These are phyloP conservation scores for Caenorhabditis afra DNA, from an alignment of 2,888 invertebrate genomes.

Conservation along the genomic window DNA sequence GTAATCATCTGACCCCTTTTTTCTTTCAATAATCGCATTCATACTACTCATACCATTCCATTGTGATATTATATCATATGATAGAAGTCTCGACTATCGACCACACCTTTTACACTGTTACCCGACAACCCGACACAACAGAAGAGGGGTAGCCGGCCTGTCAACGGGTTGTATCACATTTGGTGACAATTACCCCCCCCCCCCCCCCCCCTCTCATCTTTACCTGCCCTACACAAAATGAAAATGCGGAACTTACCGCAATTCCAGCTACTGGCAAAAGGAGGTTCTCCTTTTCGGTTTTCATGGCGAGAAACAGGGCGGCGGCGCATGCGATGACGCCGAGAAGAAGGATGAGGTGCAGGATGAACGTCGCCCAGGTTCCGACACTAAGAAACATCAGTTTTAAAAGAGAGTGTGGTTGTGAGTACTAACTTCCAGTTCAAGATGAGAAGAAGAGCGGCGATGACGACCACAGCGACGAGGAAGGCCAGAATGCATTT, in stretches of 20 bases:
- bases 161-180: conserved; percentile 39
- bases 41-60: neutral
- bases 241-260: conserved; percentile 48
- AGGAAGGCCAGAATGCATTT: conserved; percentile 55
- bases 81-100: conserved; percentile 24
- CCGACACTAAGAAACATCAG: conserved; percentile 60
- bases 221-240: too few species aligned
- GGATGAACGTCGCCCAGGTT: conserved; percentile 60
- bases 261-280: conserved; percentile 62
- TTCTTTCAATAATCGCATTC: neutral
- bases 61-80: conserved; percentile 27
- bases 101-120: conserved; percentile 52
- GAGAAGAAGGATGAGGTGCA: conserved; percentile 55
- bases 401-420: too few species aligned
- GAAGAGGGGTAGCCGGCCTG: conserved; percentile 20
- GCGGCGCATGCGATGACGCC: conserved; percentile 45
- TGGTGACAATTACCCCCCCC: conserved; percentile 19
- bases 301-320: conserved; percentile 61
- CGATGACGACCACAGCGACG: conserved; percentile 30
- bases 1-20: too few species aligned
- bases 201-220: too few species aligned
- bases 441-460: conserved; percentile 44
- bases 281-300: conserved; percentile 67
- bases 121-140: conserved; percentile 35
- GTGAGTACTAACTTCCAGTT: conserved; percentile 53